Conservation (phyloP, 1,140 invertebrate genomes). For the Drosophila yakuba region DNA sequence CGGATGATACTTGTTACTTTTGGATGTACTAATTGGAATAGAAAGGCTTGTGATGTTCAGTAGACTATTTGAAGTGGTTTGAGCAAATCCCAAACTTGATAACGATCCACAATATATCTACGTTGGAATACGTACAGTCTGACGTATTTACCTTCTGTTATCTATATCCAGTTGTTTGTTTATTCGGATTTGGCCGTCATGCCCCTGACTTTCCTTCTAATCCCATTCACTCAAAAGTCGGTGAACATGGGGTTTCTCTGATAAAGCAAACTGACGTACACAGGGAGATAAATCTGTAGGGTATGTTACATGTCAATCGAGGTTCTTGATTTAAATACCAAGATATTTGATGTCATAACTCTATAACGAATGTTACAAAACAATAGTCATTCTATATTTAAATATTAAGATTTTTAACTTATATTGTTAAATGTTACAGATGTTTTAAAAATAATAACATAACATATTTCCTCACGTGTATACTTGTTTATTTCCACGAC, state of each 20-base stretch:
- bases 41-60: no score
- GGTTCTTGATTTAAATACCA: not conserved
- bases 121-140: not conserved
- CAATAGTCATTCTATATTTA: no score
- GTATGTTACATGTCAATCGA: not conserved
- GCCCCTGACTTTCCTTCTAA: not conserved
- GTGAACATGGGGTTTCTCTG: not conserved
- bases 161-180: not conserved
- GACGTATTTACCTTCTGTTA: not conserved
- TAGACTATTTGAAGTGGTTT: no score
- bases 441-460: no score
- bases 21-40: not conserved
- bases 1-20: not conserved
- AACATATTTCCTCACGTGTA: not conserved
- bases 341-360: not conserved
- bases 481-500: slow-evolving; percentile 3
- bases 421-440: no score
- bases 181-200: not conserved
- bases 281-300: not conserved
- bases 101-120: no score
- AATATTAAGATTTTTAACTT: no score
- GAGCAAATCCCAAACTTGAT: no score
- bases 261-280: not conserved
- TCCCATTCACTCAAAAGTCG: not conserved
- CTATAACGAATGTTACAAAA: no score